Base-by-base conservation (phyloP, 2,113 vertebrate genomes). In the Odontophorus gujanensis region DNA sequence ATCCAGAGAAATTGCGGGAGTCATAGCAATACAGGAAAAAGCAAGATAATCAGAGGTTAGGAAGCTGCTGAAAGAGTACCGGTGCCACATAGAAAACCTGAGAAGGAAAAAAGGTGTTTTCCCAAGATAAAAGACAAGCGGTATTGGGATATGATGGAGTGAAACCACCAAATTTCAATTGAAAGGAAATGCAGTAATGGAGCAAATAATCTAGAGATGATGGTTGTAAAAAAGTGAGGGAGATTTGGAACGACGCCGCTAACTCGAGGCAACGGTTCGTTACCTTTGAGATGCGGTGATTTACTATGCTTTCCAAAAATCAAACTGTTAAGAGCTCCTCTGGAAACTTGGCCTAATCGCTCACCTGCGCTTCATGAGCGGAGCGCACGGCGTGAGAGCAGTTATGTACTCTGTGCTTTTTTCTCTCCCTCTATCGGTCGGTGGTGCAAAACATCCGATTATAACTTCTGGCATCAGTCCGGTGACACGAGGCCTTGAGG, bases 231-330 rank as follows among this genome's bases (percentile, higher is more conserved):
- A 14, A 75, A 48, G 6, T 53, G 30, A 57, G 20, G 26, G 7
- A 32, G 51, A 28, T 28, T 89, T 75, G 74, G 45, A 83, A 47
- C 78, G 32, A 47, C 38, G 68, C 5, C 43, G 51, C 22, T 38
- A 16, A 2, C 19, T 55, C 67, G 34, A 7, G 34, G 43, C 78
- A n/a, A 38, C 81, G 59, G 51, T 34, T 93, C 11, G 7, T 91
- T 81, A 68, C 25, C 48, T 92, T 43, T 84, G 51, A 85, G 51
- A 76, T 48, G 32, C 43, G 19, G 22, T 67, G 24, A 59, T 81
- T 83, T 87, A 57, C 73, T 63, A 4, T 36, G 30, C n/a, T 51
- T 92, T 78, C 77, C 47, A 78, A 69, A 90, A 87, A 67, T 59
- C 13, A 6, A 28, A 26, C 38, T 25, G 21, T 84, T 84, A 89